A percentile compares a stretch with the other conserved stretches of the same genome.
Evolutionary conservation across 35 echinoderm and acorn worm species (phyloP).

Genomic region (Holothuria glaberrima): DNA sequence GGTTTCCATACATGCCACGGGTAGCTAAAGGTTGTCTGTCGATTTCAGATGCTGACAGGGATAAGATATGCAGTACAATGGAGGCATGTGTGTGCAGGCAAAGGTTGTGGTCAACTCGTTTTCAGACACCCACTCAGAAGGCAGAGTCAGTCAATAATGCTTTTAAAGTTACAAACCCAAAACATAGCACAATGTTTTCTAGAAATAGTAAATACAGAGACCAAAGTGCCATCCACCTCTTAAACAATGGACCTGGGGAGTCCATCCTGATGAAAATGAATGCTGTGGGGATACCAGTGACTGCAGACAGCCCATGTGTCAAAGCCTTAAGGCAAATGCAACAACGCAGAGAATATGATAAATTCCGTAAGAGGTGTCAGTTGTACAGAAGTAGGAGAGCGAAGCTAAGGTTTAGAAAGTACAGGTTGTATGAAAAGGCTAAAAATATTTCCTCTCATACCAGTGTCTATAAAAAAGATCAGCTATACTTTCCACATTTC

Average conservation of each 20-base stretch:
- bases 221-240: slow-evolving; percentile 69
- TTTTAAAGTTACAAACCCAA: slow-evolving; percentile 59
- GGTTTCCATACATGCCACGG: background rate
- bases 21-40: background rate
- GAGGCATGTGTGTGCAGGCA: slow-evolving; percentile 4
- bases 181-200: slow-evolving; percentile 31
- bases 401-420: background rate
- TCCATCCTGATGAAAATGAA: slow-evolving; percentile 35
- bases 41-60: background rate
- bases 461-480: slow-evolving; percentile 1
- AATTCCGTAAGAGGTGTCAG: background rate
- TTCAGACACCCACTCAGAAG: slow-evolving; percentile 42
- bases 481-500: background rate
- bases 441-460: background rate
- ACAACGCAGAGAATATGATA: background rate
- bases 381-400: background rate
- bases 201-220: slow-evolving; percentile 43
- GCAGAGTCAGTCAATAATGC: slow-evolving; percentile 54
- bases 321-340: background rate
- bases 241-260: slow-evolving; percentile 43
- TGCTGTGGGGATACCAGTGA: background rate
- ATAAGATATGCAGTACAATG: background rate
- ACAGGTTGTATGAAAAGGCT: background rate
- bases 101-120: slow-evolving; percentile 12
- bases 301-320: background rate